Base-by-base conservation (phyloP, 2,888 invertebrate genomes). In the Drosophila sordidapex region DNA sequence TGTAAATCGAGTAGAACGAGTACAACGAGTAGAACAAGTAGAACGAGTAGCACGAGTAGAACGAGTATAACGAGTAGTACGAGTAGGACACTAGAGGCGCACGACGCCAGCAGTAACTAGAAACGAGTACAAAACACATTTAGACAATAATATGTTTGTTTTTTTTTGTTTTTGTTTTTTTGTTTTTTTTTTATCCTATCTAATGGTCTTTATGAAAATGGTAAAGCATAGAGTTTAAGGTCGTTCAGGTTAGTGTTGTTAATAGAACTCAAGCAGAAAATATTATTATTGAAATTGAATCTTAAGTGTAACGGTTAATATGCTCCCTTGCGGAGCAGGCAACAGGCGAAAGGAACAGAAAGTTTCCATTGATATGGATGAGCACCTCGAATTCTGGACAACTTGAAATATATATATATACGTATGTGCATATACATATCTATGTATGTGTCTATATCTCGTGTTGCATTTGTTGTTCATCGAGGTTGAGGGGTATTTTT, bases 91-190 rank as follows among this genome's bases (percentile, higher is more conserved):
- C 83, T 91, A 91, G 71, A 90, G 82, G 83, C 91, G 91, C 79
- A 91, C 91, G 78, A 91, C 89, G 81, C 91, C 91, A 69, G 91
- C 90, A 60, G 91, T 91, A 90, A 91, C 91, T 91, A 90, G 79
- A 91, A 88, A 88, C 85, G 77, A 87, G 82, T 89, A 87, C 73
- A 87, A 82, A 87, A 76, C 67, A 83, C 64, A 74, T 76, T 79
- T 66, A 76, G 79, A 74, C 71, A 62, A 65, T 65, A 59, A 62
- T 61, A 74, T 29, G 57, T 18, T 57, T 49, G 53, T 27, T 31
- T 25, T 36, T 57, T 21, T 6, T 43, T 46, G 7, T 11, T n/a
- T 6, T n/a, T 40, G 4, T 31, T 31, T 10, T 53, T 53, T 25
- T 21, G 31, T 11, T 31, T 31, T 10, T 53, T 53, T 25, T 21